These are phyloP conservation scores for Fundulus diaphanus DNA, from an alignment of 2,797 vertebrate species.

Conservation along the genomic window DNA sequence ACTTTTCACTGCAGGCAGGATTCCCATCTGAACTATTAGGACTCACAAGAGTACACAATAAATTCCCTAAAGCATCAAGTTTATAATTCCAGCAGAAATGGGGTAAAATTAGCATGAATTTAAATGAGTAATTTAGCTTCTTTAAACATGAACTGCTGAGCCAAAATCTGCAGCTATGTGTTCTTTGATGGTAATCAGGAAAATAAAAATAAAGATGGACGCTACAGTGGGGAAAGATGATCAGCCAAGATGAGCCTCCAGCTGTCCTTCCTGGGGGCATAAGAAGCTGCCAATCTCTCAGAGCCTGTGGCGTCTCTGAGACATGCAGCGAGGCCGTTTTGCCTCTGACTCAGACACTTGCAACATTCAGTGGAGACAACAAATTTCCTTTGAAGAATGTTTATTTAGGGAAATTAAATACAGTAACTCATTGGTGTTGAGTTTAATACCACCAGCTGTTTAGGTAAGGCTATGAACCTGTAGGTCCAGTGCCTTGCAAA, in stretches of 20 bases:
- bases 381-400: conserved; percentile 5
- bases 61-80: not conserved
- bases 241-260: not conserved
- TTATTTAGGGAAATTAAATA: conserved; percentile 7
- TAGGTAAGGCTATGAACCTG: not conserved
- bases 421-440: not conserved
- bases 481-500: not conserved
- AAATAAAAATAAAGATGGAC: not conserved
- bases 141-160: not conserved
- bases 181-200: not conserved
- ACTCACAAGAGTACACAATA: not conserved
- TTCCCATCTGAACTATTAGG: too few species aligned
- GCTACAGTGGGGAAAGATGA: not conserved
- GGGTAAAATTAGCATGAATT: not conserved
- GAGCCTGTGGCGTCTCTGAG: not conserved
- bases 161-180: not conserved
- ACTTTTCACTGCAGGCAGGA: not conserved
- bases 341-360: not conserved
- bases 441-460: not conserved
- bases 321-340: conserved; percentile 3
- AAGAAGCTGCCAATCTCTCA: conserved; percentile 2
- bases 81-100: not conserved
- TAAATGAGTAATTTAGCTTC: not conserved
- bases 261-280: not conserved
- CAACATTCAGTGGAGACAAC: not conserved